Evolutionary conservation across 2,113 vertebrate species (phyloP).

Genomic region (Callipepla californica): DNA sequence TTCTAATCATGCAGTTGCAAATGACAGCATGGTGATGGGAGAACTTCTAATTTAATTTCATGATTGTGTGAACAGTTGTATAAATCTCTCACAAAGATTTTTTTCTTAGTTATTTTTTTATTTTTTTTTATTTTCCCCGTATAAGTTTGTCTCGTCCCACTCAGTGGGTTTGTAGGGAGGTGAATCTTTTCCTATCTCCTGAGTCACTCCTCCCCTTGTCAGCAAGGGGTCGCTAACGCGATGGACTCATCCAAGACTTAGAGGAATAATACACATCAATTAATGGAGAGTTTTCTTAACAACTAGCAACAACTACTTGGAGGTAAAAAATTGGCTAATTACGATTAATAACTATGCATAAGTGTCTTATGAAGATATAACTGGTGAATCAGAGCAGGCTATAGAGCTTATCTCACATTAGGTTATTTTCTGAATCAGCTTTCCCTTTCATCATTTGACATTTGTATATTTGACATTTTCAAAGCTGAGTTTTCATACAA

Average conservation of each 20-base stretch:
- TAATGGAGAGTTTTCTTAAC: no score
- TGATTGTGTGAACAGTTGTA: neutral
- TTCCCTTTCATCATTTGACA: neutral
- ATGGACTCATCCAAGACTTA: no score
- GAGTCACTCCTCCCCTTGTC: no score
- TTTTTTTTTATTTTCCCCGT: neutral
- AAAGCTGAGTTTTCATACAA: neutral
- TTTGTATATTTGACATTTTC: constrained; percentile 36
- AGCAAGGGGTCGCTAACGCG: no score
- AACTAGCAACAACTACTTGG: no score
- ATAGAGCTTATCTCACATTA: neutral
- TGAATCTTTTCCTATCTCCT: no score
- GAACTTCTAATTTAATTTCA: neutral
- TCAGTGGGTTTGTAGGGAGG: no score
- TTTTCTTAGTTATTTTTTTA: no score
- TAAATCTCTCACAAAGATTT: neutral
- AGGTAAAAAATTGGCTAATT: no score
- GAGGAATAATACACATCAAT: no score
- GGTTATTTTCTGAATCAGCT: neutral
- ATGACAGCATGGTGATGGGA: neutral
- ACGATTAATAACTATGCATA: neutral
- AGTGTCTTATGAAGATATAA: neutral
- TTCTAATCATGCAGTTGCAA: neutral
- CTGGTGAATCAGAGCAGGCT: neutral
- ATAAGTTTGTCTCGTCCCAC: neutral